Percentiles rank a stretch among this genome's conserved stretches.
Evolutionary conservation across 2,797 vertebrate genomes (phyloP).

Genomic region (Simalia tracyae): DNA sequence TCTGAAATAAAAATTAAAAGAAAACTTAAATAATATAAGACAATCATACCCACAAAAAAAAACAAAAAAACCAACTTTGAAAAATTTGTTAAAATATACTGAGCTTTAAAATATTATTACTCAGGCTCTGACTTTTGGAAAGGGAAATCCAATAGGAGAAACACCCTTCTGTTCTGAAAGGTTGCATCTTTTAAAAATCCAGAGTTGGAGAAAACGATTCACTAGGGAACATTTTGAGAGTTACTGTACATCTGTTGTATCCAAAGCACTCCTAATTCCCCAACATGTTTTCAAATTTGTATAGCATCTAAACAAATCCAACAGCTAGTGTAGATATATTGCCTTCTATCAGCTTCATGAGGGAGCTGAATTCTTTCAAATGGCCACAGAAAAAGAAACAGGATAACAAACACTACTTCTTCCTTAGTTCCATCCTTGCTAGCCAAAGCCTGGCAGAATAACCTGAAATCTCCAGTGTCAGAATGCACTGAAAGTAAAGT

Average conservation of each 20-base stretch:
- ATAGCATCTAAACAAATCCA: background rate
- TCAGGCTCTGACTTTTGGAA: background rate
- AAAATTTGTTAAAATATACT: background rate
- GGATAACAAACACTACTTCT: background rate
- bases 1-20: constrained; percentile 72
- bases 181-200: background rate
- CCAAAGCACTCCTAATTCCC: background rate
- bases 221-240: background rate
- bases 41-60: background rate
- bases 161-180: background rate
- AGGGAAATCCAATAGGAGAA: background rate
- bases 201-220: background rate
- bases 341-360: background rate
- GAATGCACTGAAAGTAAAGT: background rate
- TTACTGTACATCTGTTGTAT: background rate
- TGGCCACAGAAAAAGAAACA: background rate
- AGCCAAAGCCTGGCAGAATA: background rate
- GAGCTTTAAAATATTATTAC: constrained; percentile 16
- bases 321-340: background rate
- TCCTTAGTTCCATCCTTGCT: background rate
- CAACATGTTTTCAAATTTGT: background rate
- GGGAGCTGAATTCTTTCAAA: background rate
- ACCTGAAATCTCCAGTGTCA: background rate
- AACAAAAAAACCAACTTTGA: background rate
- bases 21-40: constrained; percentile 8